Evolutionary conservation across 2,113 vertebrate species (phyloP), one percentile per base, ranked within the genome.

Genomic region (Bubo blakistoni): DNA sequence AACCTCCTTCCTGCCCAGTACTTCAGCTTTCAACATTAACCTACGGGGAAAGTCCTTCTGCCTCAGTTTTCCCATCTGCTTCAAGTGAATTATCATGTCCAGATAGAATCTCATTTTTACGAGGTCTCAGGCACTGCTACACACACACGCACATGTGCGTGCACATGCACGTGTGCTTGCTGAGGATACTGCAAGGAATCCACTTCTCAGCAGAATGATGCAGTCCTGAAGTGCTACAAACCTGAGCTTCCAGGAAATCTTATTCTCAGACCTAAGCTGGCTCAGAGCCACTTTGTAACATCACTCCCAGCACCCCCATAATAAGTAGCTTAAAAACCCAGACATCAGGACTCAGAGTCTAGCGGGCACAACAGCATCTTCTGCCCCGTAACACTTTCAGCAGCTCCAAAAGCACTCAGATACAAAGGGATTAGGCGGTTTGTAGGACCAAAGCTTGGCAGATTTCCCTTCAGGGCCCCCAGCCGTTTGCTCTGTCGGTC

Each of bases 391-490:
- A 61, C 54, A 9, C 70, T 18, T 30, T 13, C 67, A 88, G 90
- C 81, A 91, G 94, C 93, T 44, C 94, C 74, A 29, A 2, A 57
- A 59, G 10, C 19, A 8, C 32, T 1, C 14, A 13, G 84, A 21
- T 69, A 1, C 88, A 26, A 54, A 62, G 86, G 86, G 88, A 63
- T 84, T 6, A 11, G 91, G 59, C 5, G 77, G 21, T 80, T 90
- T 40, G 4, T 13, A 72, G 88, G 74, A 8, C 76, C 81, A 36
- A 25, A 74, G 65, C 57, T 16, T 16, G 34, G 80, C 90, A 44
- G 92, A 19, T 92, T 79, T 80, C 94, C 95, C 95, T 72, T 32
- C 81, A 67, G 90, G 91, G 92, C 90, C 96, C 82, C 96, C 92
- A 71, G 92, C 71, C 83, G 1, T 42, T 66, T 18, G 61, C 92